These are phyloP conservation scores for Sarcophaga rosellei DNA, from an alignment of 2,888 invertebrate species.

Conservation along the genomic window DNA sequence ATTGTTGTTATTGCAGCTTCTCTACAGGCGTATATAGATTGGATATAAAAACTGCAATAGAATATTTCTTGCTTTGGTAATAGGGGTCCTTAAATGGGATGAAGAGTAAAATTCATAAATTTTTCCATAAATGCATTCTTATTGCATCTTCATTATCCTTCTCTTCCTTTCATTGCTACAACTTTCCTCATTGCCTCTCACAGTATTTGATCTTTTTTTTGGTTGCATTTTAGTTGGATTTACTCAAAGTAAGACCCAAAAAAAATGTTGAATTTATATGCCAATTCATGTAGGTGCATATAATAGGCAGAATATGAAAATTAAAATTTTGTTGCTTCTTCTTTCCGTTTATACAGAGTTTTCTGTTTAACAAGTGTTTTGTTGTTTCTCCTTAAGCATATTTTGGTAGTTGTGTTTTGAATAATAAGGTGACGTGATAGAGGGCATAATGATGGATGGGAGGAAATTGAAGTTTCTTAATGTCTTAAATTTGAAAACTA, in stretches of 20 bases:
- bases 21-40: not conserved
- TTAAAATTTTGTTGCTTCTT: too few species aligned
- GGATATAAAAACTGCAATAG: slow-evolving; percentile 53
- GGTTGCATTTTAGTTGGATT: slow-evolving; percentile 18
- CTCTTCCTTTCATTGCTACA: not conserved
- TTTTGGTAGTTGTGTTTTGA: too few species aligned
- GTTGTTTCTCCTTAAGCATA: too few species aligned
- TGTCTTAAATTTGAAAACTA: too few species aligned
- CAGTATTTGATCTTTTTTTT: not conserved
- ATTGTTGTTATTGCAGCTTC: not conserved
- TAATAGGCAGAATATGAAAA: too few species aligned
- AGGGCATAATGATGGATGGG: too few species aligned
- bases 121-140: slow-evolving; percentile 64
- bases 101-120: not conserved
- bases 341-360: too few species aligned
- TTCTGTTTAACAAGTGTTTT: too few species aligned
- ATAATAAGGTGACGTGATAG: too few species aligned
- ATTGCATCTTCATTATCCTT: slow-evolving; percentile 43
- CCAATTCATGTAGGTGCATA: slow-evolving; percentile 64
- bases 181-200: not conserved
- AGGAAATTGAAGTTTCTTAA: too few species aligned
- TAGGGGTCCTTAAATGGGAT: too few species aligned
- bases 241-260: not conserved
- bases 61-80: slow-evolving; percentile 7
- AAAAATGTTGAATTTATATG: slow-evolving; percentile 67